Conservation (phyloP, 92 coral and sea anemone species). For the Desmophyllum pertusum region DNA sequence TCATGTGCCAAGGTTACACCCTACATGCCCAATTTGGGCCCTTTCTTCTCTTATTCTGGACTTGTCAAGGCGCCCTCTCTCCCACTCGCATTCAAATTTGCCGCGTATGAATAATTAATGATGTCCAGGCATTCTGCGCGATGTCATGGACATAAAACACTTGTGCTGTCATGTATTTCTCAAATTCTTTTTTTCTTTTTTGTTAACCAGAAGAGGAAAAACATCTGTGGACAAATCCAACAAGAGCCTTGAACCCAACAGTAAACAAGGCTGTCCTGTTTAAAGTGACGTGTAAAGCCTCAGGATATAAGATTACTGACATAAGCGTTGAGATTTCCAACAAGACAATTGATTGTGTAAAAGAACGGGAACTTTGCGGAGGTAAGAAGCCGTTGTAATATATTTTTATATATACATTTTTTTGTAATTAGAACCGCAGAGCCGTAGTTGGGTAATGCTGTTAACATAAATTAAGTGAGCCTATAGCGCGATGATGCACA, state of each 20-base stretch:
- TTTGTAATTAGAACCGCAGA: no score
- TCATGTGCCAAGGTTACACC: no score
- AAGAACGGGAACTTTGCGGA: constrained; percentile 56
- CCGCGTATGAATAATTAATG: no score
- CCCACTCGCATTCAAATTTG: no score
- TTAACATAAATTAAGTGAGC: no score
- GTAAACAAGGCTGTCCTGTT: constrained; percentile 62
- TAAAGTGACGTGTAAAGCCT: constrained; percentile 58
- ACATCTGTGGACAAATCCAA: constrained; percentile 45
- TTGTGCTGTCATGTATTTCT: background rate
- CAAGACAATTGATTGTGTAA: constrained; percentile 63
- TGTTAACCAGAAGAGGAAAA: constrained; percentile 33
- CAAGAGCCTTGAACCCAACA: constrained; percentile 51
- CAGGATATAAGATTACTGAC: constrained; percentile 48
- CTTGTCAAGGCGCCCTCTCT: no score
- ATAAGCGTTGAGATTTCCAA: constrained; percentile 50
- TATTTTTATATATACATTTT: background rate
- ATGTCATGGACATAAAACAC: no score
- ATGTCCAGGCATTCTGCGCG: no score
- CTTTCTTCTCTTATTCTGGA: no score
- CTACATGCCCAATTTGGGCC: no score
- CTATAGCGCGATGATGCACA: no score
- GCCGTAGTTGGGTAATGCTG: no score
- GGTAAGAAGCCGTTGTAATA: constrained; percentile 43
- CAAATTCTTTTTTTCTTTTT: background rate